Evolutionary conservation across 2,797 vertebrate species (phyloP).

Genomic region (Sylvilagus floridanus): DNA sequence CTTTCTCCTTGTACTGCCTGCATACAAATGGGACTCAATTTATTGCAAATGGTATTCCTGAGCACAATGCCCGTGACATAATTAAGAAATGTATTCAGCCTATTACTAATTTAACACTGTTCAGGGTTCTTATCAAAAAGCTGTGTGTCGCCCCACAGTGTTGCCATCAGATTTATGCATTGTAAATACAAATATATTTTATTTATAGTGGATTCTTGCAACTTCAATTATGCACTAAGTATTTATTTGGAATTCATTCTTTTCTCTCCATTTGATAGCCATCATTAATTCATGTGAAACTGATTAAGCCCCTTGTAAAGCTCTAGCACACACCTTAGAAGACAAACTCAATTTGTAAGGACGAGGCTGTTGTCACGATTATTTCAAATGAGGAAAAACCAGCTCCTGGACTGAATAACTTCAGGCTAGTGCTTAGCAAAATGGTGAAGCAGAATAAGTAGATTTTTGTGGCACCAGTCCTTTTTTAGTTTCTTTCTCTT

Average conservation of each 20-base stretch:
- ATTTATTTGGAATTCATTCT: conserved; percentile 90
- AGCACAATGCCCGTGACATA: conserved; percentile 80
- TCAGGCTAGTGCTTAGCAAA: conserved; percentile 16
- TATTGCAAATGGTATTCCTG: conserved; percentile 79
- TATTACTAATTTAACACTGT: conserved; percentile 89
- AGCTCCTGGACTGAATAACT: conserved; percentile 7
- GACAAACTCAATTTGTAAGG: conserved; percentile 86
- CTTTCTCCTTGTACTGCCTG: conserved; percentile 58
- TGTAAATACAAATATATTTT: conserved; percentile 91
- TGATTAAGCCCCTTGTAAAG: conserved; percentile 88
- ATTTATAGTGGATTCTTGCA: conserved; percentile 89
- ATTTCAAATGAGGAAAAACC: conserved; percentile 72
- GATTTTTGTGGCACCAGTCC: neutral
- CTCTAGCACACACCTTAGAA: conserved; percentile 84
- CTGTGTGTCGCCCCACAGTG: conserved; percentile 81
- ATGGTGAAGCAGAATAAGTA: neutral
- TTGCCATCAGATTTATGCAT: conserved; percentile 84
- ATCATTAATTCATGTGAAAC: conserved; percentile 91
- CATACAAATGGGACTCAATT: conserved; percentile 82
- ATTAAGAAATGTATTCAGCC: conserved; percentile 88
- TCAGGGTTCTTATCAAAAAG: conserved; percentile 86
- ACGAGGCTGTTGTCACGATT: conserved; percentile 66
- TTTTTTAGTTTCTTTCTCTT: neutral
- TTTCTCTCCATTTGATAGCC: conserved; percentile 86
- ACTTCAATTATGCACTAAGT: conserved; percentile 90